Evolutionary conservation across 1,140 invertebrate species (phyloP).

Genomic region (Drosophila seguyi): DNA sequence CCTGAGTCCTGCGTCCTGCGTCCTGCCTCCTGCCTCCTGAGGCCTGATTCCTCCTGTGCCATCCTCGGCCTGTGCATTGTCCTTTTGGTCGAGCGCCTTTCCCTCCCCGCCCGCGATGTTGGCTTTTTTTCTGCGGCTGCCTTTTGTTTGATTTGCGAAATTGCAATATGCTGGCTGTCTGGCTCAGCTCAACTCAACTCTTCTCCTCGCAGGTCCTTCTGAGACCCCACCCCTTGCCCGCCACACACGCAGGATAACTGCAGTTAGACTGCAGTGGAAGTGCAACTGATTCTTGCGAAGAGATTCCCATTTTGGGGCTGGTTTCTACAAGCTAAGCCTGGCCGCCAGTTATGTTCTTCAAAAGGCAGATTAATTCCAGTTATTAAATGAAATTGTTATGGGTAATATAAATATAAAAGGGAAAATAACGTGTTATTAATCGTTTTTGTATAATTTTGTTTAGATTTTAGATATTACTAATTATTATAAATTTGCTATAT

Average conservation of each 20-base stretch:
- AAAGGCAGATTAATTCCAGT: not conserved
- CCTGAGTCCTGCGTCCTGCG: constrained; percentile 25
- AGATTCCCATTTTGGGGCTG: constrained; percentile 12
- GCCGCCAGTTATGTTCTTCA: not conserved
- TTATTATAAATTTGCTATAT: too few species aligned
- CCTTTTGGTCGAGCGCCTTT: constrained; percentile 73
- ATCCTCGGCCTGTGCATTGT: constrained; percentile 74
- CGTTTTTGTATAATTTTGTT: too few species aligned
- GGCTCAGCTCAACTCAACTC: constrained; percentile 21
- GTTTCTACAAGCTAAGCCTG: not conserved
- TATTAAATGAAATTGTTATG: constrained; percentile 4
- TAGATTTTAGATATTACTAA: too few species aligned
- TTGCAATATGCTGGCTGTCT: constrained; percentile 79
- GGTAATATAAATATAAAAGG: not conserved
- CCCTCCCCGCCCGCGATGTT: constrained; percentile 15
- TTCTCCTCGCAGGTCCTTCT: constrained; percentile 18
- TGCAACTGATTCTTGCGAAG: constrained; percentile 23
- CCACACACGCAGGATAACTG: constrained; percentile 60
- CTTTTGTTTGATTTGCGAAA: constrained; percentile 82
- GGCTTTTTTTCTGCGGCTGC: constrained; percentile 56
- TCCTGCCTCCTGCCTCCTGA: constrained; percentile 13
- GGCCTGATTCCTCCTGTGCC: constrained; percentile 54
- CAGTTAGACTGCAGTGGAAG: constrained; percentile 64
- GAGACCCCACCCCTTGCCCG: not conserved
- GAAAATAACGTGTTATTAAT: too few species aligned